Percentiles rank a stretch among this genome's conserved stretches.
Evolutionary conservation across 2,113 vertebrate genomes (phyloP).

Genomic region (Ancistrus triradiatus): DNA sequence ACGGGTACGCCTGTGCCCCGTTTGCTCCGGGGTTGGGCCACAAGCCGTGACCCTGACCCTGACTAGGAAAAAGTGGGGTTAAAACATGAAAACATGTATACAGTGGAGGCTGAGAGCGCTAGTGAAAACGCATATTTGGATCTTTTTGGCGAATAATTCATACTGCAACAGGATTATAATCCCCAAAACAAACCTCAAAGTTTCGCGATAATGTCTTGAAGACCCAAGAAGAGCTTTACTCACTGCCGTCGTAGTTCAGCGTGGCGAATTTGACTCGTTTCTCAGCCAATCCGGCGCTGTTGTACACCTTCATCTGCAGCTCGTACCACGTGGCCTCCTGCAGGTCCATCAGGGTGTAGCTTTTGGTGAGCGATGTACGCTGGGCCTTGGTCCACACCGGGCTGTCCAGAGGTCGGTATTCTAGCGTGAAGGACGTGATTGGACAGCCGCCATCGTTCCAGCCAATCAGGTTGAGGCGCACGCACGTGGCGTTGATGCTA

Average conservation of each 20-base stretch:
- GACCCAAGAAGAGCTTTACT: constrained; percentile 62
- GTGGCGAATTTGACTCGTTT: constrained; percentile 83
- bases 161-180: no score
- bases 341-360: constrained; percentile 80
- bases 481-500: constrained; percentile 78
- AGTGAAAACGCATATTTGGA: no score
- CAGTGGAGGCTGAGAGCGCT: no score
- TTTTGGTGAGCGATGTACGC: constrained; percentile 79
- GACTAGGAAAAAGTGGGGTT: no score
- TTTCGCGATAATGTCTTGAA: no score
- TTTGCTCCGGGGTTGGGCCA: no score
- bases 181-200: no score
- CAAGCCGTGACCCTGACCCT: no score
- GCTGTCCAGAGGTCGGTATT: constrained; percentile 78
- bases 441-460: constrained; percentile 87
- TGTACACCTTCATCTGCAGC: constrained; percentile 83
- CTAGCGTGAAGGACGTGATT: constrained; percentile 81
- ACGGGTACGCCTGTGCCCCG: no score
- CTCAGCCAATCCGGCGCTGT: constrained; percentile 82
- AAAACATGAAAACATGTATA: no score
- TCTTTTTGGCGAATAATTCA: no score
- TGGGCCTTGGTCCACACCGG: constrained; percentile 79
- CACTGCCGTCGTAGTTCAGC: constrained; percentile 83
- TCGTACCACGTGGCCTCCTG: constrained; percentile 86
- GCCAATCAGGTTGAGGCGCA: constrained; percentile 79